Evolutionary conservation across 2,113 vertebrate species (phyloP), one percentile per base, ranked within the genome.

Genomic region (Corydoras sp.): DNA sequence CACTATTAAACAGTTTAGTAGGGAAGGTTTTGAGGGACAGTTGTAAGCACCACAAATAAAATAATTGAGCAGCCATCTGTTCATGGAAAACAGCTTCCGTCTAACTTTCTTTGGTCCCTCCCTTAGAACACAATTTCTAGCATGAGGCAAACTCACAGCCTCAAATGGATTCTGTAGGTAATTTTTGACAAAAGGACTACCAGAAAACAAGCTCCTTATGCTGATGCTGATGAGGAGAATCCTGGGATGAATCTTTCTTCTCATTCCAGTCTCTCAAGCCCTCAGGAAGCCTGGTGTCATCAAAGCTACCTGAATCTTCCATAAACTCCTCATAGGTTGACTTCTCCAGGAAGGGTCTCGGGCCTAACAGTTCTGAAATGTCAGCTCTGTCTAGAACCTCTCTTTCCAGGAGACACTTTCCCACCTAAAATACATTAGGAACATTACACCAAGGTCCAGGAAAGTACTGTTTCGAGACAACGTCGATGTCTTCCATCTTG

Each of bases 251-350:
- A 10, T 65, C 73, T 61, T 0, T 49, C 31, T 77, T 81, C 35
- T 31, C n/a, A 65, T 85, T 83, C 86, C 88, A 89, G 76, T 83
- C 83, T 74, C 83, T 86, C 71, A 86, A 76, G 0, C 88, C 85
- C 59, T 83, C 75, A 0, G 87, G 85, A 48, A 89, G 83, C 30
- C 82, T 81, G 0, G 69, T 83, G 77, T 89, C 88, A 30, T 88
- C 86, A 51, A 86, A 74, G 75, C 86, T 79, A 4, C 87, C 83
- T 0, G 81, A 86, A 5, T 83, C 86, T 49, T 88, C 87, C 6
- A 90, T 85, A 68, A 84, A 86, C n/a, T 89, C 87, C 76, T 88
- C 83, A 2, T 83, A 88, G 1, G 86, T 81, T 58, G 85, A 80
- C 65, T 82, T 86, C 78, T 87, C 86, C 0, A 56, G 18, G 9